Conservation (phyloP, 2,113 vertebrate genomes). For the Oryzias woworae region DNA sequence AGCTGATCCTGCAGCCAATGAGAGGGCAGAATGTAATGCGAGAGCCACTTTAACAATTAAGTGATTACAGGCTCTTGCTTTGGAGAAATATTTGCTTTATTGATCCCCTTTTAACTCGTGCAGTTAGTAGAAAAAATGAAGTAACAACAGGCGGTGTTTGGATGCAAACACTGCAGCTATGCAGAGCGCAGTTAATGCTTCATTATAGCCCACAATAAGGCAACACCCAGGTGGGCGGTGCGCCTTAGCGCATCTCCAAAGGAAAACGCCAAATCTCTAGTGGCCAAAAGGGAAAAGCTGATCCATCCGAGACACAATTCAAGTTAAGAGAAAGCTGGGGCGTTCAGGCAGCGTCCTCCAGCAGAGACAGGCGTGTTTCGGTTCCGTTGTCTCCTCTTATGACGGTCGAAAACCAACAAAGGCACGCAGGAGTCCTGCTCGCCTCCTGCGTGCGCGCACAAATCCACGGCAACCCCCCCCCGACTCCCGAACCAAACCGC, state of each 20-base stretch:
- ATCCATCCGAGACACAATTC: too few relatives aligned
- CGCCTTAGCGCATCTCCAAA: background rate
- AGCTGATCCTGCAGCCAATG: slow-evolving; percentile 31
- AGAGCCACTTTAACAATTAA: slow-evolving; percentile 21
- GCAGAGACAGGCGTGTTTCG: too few relatives aligned
- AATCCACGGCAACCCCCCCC: too few relatives aligned
- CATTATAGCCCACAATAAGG: slow-evolving; percentile 26
- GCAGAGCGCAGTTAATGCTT: slow-evolving; percentile 7
- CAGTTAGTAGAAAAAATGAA: too few relatives aligned
- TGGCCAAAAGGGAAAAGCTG: background rate
- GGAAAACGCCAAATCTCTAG: background rate
- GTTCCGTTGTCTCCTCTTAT: too few relatives aligned
- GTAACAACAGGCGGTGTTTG: too few relatives aligned
- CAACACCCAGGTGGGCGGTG: slow-evolving; percentile 8
- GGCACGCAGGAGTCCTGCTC: background rate
- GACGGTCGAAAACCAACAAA: background rate
- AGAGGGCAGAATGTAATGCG: slow-evolving; percentile 17
- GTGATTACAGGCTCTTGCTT: background rate
- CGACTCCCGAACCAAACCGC: too few relatives aligned
- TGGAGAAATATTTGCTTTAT: too few relatives aligned
- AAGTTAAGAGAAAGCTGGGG: too few relatives aligned
- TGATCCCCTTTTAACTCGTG: too few relatives aligned
- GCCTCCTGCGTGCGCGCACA: too few relatives aligned
- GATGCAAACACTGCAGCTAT: slow-evolving; percentile 15
- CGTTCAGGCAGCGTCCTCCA: too few relatives aligned